Base-by-base conservation (phyloP, 2,113 vertebrate species). In the Glaucidium brasilianum region DNA sequence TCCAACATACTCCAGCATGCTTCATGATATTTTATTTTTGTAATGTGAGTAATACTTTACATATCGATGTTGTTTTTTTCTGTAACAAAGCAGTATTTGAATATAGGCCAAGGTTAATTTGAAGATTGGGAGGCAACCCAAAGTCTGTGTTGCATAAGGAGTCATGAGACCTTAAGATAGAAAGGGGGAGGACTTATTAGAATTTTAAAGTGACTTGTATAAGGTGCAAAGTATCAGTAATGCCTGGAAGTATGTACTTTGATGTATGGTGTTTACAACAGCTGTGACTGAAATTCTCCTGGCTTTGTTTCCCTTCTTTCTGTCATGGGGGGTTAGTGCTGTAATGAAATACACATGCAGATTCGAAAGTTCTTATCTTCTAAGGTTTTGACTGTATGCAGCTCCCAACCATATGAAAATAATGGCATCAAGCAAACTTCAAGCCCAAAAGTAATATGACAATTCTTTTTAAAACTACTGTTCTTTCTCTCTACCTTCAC, bases 201-300 rank as follows among this genome's bases (percentile, higher is more conserved):
- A 96, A 89, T 81, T 94, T 94, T 96, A 89, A 97, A 97, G 80
- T 94, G 86, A 84, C 76, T 67, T 58, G 76, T 87, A 45, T 81
- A 56, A 78, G 45, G 86, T 92, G 12, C 80, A 68, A 82, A 81
- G 91, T 92, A 87, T 87, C 83, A 62, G 73, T 66, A 82, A 76
- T 50, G 92, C 84, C 83, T 96, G 76, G 49, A 81, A 96, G 86
- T 89, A 50, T 58, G 73, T 78, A 50, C 95, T 96, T 97, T 94
- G 95, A 80, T 95, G 94, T 96, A 27, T 23, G 17, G 27, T 96
- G 68, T 87, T 95, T 94, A 90, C 30, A 26, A 13, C 78, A 53
- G 68, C 55, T 37, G 60, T 50, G 56, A 78, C 86, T 94, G 60
- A 92, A 96, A 81, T 60, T 87, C 68, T 86, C 20, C 39, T 95